These are phyloP conservation scores for Beroe forskalii DNA, from an alignment of 37 sponge, comb jelly and placozoan genomes.

Conservation along the genomic window DNA sequence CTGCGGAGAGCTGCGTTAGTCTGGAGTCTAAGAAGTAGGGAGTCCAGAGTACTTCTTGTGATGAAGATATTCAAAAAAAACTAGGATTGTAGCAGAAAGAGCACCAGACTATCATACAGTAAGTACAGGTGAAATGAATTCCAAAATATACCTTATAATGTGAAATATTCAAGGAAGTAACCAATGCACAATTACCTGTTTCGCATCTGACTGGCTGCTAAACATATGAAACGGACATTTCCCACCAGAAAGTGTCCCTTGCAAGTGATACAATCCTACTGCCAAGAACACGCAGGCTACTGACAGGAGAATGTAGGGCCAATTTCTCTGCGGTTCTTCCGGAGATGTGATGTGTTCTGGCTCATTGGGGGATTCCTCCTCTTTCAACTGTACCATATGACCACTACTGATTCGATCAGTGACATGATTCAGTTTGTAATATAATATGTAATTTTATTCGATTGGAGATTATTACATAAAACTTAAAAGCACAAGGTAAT, in stretches of 20 bases:
- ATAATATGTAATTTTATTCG: neutral
- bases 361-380: neutral
- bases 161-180: too few species aligned
- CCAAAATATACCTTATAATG: too few species aligned
- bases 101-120: too few species aligned
- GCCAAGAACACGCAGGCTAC: neutral
- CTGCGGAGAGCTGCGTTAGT: too few species aligned
- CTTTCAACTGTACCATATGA: slow-evolving; percentile 25
- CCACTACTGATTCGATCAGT: too few species aligned
- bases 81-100: too few species aligned
- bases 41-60: too few species aligned
- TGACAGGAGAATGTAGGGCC: slow-evolving; percentile 42
- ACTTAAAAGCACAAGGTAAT: too few species aligned
- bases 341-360: neutral
- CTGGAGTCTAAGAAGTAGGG: too few species aligned
- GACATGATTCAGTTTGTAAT: neutral
- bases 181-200: neutral
- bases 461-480: too few species aligned
- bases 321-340: neutral
- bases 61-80: neutral
- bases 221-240: slow-evolving; percentile 30
- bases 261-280: neutral
- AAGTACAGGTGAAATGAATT: too few species aligned
- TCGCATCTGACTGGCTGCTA: neutral
- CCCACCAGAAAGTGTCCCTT: neutral